These are phyloP conservation scores for Pogonus chalceus DNA, from an alignment of 1,140 invertebrate species.

Conservation along the genomic window DNA sequence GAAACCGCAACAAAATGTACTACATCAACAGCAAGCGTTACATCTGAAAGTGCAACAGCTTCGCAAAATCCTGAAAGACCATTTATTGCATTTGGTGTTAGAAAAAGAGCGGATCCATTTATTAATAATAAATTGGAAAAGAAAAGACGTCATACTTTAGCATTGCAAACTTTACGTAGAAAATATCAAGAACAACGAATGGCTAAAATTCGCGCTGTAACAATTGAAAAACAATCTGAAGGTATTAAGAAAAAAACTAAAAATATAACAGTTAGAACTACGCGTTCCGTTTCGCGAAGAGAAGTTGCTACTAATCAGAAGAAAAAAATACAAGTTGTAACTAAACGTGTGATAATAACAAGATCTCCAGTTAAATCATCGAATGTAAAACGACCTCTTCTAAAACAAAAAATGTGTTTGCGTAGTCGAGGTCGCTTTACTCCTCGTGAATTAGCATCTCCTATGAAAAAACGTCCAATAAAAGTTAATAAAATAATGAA, in stretches of 20 bases:
- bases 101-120: constrained; percentile 41
- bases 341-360: constrained; percentile 30
- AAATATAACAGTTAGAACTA: constrained; percentile 28
- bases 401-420: constrained; percentile 33
- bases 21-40: constrained; percentile 22
- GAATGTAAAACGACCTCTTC: constrained; percentile 24
- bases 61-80: constrained; percentile 32
- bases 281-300: constrained; percentile 25
- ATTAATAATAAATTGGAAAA: constrained; percentile 34
- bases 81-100: constrained; percentile 42
- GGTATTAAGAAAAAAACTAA: constrained; percentile 28
- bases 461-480: constrained; percentile 5
- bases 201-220: constrained; percentile 39
- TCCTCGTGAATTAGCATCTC: constrained; percentile 21
- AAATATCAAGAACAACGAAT: constrained; percentile 56
- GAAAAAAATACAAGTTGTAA: constrained; percentile 26
- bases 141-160: constrained; percentile 35
- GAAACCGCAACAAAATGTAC: constrained; percentile 24
- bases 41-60: constrained; percentile 9
- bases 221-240: constrained; percentile 34
- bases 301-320: constrained; percentile 26
- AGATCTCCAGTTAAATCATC: too few relatives aligned
- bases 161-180: constrained; percentile 49
- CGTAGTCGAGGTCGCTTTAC: constrained; percentile 30
- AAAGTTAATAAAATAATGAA: neutral